phyloP scores from a whole-genome alignment of 2,888 invertebrate species.

The Cantharis nigra region DNA sequence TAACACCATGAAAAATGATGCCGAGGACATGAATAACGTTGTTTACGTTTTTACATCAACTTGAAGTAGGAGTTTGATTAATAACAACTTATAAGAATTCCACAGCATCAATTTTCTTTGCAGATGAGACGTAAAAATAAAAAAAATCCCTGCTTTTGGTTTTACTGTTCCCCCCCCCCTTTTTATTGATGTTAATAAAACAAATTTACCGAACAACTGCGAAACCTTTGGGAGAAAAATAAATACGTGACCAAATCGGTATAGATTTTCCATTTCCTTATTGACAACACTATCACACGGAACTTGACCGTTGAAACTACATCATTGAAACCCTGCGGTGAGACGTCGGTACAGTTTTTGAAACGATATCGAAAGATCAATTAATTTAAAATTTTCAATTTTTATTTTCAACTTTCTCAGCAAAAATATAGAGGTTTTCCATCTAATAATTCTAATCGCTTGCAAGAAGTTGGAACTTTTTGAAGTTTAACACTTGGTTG shows the following conservation, averaged over 20 bases:
- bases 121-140: not conserved
- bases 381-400: not conserved
- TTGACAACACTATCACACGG: too few species aligned
- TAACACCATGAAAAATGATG: not conserved
- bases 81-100: not conserved
- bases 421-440: not conserved
- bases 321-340: too few species aligned
- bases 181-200: not conserved
- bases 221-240: too few species aligned
- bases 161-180: not conserved
- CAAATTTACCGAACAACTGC: not conserved
- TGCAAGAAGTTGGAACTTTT: conserved; percentile 5
- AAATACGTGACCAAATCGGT: too few species aligned
- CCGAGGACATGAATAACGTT: not conserved
- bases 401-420: not conserved
- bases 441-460: not conserved
- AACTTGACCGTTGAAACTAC: too few species aligned
- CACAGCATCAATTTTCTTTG: not conserved
- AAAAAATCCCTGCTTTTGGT: too few species aligned
- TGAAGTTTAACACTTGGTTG: not conserved
- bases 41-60: not conserved
- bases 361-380: not conserved
- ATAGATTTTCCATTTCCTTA: too few species aligned
- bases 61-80: not conserved
- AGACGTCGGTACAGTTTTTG: too few species aligned